phyloP scores from a whole-genome alignment of 2,888 invertebrate species.

The Lobophora halterata region DNA sequence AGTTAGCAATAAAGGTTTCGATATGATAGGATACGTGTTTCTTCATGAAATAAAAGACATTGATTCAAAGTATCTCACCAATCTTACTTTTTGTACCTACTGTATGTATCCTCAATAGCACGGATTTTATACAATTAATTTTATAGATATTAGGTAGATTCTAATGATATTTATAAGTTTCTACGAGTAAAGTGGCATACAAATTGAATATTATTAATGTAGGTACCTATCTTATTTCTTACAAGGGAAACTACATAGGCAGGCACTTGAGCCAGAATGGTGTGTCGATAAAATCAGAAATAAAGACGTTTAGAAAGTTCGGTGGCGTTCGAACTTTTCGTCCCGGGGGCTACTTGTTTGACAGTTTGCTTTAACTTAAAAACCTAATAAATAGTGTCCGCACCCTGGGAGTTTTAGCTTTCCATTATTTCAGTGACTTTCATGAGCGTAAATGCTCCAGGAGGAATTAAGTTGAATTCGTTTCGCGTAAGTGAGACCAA shows the following conservation, averaged over 20 bases:
- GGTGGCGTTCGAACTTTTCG: conserved; percentile 49
- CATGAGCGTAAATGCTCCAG: conserved; percentile 44
- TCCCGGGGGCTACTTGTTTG: conserved; percentile 59
- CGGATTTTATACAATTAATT: too few species aligned
- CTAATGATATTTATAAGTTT: too few species aligned
- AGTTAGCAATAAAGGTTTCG: too few species aligned
- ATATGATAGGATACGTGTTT: too few species aligned
- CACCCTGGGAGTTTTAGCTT: conserved; percentile 52
- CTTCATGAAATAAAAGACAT: too few species aligned
- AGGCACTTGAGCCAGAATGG: conserved; percentile 36
- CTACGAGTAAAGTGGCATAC: too few species aligned
- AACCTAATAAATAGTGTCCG: conserved; percentile 70
- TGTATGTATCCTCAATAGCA: too few species aligned
- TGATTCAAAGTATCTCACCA: too few species aligned
- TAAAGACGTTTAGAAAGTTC: conserved; percentile 63
- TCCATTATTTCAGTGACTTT: conserved; percentile 51
- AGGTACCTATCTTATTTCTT: conserved; percentile 11
- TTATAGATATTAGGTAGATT: too few species aligned
- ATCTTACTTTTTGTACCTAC: too few species aligned
- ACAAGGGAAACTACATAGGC: conserved; percentile 22
- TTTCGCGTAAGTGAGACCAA: conserved; percentile 24
- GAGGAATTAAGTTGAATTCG: conserved; percentile 32
- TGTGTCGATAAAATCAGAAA: conserved; percentile 55
- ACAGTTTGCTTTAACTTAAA: conserved; percentile 67
- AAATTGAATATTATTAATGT: too few species aligned